Base-by-base conservation (phyloP, 2,113 vertebrate species). In the Rhombomys opimus region DNA sequence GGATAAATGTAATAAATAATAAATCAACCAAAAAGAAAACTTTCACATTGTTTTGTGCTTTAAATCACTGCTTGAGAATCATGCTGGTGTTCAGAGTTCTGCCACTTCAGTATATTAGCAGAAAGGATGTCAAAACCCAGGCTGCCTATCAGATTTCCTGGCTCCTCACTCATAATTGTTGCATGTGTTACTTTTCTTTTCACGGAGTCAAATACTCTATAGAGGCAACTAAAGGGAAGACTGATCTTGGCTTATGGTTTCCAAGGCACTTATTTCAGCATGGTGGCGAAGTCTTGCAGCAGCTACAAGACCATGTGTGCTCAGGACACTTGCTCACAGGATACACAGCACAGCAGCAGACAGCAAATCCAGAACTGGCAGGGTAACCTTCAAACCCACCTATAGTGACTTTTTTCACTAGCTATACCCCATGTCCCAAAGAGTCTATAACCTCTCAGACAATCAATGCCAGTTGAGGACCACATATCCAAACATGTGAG, bases 131-230 rank as follows among this genome's bases (percentile, higher is more conserved):
- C 22, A 82, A n/a, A 22, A 46, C 46, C 46, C 46, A 46, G 70
- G 50, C 67, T 70, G 52, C 81, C 52, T 94, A 35, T 30, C 25
- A 61, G 17, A 46, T 18, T 50, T 32, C 12, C 35, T 30, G 22
- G 57, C 25, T n/a, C 3, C 12, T 63, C 1, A 0, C 38, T 35
- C 11, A 17, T 20, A 4, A 11, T 15, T n/a, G 3, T 15, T 50
- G 17, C 27, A 13, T 23, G 30, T 50, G 5, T 14, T 87, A 52
- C 10, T n/a, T 70, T 68, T 87, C 46, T 30, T 32, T 11, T 3
- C 63, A 50, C 41, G 22, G 12, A 30, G 27, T 27, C 11, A 10
- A 35, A 25, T 15, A 25, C 20, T 32, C 30, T 50, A 23, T 68
- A 87, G 85, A 70, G 70, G 11, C 46, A 52, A 57, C 1, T 25